phyloP scores from a whole-genome alignment of 53 echinoderm and acorn worm species.

The Apostichopus leukothele region DNA sequence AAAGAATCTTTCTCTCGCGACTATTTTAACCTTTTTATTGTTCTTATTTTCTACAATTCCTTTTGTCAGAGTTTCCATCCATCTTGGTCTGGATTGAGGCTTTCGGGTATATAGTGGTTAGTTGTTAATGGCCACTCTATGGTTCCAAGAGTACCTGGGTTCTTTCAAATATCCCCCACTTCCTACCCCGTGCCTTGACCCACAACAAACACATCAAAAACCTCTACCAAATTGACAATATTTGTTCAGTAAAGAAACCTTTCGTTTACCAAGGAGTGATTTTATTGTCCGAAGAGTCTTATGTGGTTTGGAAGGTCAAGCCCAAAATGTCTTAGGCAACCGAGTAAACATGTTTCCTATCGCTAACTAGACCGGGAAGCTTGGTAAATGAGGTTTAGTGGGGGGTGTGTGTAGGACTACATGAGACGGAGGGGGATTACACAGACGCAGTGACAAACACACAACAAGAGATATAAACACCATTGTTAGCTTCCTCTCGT shows the following conservation, averaged over 20 bases:
- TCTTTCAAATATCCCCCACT: constrained; percentile 15
- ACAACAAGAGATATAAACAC: background rate
- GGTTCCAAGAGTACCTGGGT: background rate
- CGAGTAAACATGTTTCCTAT: background rate
- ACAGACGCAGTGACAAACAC: background rate
- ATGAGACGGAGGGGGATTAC: too few relatives aligned
- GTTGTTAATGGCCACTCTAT: constrained; percentile 20
- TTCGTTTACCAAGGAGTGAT: constrained; percentile 15
- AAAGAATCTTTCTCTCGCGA: background rate
- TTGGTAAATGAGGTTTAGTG: too few relatives aligned
- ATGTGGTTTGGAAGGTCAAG: constrained; percentile 37
- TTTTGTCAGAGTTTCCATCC: background rate
- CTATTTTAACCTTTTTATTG: background rate
- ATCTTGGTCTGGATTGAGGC: background rate
- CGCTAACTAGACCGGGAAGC: too few relatives aligned
- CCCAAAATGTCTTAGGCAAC: constrained; percentile 33
- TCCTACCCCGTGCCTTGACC: constrained; percentile 27
- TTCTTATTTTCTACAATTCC: background rate
- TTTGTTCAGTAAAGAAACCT: constrained; percentile 32
- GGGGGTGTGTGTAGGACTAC: too few relatives aligned
- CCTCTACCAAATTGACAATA: background rate
- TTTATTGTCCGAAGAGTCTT: constrained; percentile 18
- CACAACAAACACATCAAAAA: constrained; percentile 26
- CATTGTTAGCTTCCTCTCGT: constrained; percentile 10
- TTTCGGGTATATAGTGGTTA: constrained; percentile 13